These are phyloP conservation scores for Falco punctatus DNA, from an alignment of 2,113 vertebrate species.

Conservation along the genomic window DNA sequence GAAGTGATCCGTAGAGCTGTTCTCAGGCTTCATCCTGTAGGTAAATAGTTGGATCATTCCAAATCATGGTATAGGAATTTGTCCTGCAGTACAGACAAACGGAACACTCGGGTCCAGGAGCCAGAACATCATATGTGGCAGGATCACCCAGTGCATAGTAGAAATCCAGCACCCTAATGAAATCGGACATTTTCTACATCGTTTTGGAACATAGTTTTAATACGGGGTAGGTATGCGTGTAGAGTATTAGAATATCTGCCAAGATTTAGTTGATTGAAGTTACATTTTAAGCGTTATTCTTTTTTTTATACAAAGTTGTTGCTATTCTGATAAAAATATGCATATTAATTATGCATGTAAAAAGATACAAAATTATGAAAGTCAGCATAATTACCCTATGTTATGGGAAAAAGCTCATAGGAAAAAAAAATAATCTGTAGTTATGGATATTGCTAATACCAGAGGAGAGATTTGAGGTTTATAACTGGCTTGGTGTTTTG, in stretches of 20 bases:
- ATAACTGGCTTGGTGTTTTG: neutral
- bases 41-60: neutral
- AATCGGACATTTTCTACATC: neutral
- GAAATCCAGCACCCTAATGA: neutral
- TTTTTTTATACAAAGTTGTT: neutral
- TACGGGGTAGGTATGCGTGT: accelerated
- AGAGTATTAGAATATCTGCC: neutral
- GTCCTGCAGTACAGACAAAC: no score
- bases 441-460: neutral
- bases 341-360: neutral
- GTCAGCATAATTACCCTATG: neutral
- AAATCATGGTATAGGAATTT: neutral
- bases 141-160: neutral
- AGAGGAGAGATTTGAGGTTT: neutral
- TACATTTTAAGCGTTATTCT: neutral
- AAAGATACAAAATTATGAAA: neutral
- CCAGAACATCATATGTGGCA: neutral
- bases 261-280: neutral
- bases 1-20: neutral
- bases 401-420: neutral
- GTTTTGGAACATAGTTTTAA: neutral
- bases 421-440: neutral
- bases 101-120: neutral
- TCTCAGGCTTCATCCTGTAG: neutral
- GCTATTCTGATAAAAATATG: neutral